phyloP scores from a whole-genome alignment of 1,140 invertebrate species.

The Drosophila sp. region DNA sequence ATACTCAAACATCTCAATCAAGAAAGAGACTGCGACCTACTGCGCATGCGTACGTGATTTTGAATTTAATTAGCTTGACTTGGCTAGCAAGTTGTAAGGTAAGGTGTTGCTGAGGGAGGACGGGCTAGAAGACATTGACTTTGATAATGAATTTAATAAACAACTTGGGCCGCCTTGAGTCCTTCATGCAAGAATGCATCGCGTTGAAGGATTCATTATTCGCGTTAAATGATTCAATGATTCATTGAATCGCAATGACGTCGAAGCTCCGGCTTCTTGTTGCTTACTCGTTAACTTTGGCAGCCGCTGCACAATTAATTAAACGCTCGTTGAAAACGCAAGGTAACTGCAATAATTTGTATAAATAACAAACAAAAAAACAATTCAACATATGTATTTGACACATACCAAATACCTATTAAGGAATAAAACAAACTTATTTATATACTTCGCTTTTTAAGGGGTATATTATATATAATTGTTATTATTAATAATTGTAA shows the following conservation, averaged over 20 bases:
- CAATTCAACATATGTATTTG: constrained; percentile 19
- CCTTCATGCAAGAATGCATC: constrained; percentile 77
- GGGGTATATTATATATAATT: constrained; percentile 1
- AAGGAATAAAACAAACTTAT: neutral
- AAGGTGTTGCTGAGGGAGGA: constrained; percentile 21
- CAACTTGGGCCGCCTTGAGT: constrained; percentile 28
- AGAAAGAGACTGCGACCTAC: constrained; percentile 24
- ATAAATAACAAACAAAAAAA: constrained; percentile 20
- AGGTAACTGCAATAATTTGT: constrained; percentile 53
- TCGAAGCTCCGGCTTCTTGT: neutral
- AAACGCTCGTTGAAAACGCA: constrained; percentile 35
- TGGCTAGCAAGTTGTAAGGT: constrained; percentile 27
- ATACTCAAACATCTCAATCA: constrained; percentile 63
- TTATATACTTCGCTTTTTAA: neutral
- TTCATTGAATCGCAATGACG: constrained; percentile 2
- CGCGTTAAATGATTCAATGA: constrained; percentile 17
- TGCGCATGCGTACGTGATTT: constrained; percentile 66
- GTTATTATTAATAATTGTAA: no score
- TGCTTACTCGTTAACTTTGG: constrained; percentile 1
- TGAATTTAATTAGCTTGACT: constrained; percentile 60
- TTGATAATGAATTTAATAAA: constrained; percentile 64
- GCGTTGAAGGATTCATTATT: constrained; percentile 49
- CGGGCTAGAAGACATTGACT: constrained; percentile 56
- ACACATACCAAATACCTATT: constrained; percentile 28
- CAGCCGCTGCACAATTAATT: constrained; percentile 51